Conservation (phyloP, 2,113 vertebrate species). For the Aptenodytes forsteri region DNA sequence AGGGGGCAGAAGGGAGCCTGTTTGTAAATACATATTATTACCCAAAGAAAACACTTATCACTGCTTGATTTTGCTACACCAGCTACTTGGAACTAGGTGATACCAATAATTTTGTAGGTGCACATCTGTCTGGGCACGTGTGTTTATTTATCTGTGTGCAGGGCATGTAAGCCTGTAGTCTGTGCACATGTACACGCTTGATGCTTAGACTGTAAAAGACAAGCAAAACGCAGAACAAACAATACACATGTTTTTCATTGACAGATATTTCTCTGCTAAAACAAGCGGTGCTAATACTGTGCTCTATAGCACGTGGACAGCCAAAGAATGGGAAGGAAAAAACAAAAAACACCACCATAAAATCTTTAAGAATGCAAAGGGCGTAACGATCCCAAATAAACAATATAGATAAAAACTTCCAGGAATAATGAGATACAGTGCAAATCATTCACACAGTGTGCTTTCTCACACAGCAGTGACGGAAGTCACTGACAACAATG, state of each 20-base stretch:
- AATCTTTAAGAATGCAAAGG: slow-evolving; percentile 5
- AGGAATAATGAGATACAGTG: slow-evolving; percentile 55
- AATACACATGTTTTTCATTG: neutral
- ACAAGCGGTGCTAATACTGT: neutral
- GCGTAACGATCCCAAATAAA: slow-evolving; percentile 18
- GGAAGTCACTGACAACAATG: slow-evolving; percentile 58
- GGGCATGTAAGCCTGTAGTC: neutral
- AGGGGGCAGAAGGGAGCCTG: slow-evolving; percentile 63
- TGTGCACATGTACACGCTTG: neutral
- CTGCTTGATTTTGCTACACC: slow-evolving; percentile 61
- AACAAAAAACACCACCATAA: neutral
- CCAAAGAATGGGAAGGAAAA: neutral
- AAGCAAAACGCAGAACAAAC: slow-evolving; percentile 40
- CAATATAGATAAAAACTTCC: slow-evolving; percentile 58
- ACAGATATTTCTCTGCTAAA: slow-evolving; percentile 21
- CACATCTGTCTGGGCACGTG: neutral
- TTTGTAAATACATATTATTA: slow-evolving; percentile 69
- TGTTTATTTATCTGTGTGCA: neutral
- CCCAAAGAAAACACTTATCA: slow-evolving; percentile 59
- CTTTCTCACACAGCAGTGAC: slow-evolving; percentile 27
- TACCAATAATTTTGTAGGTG: slow-evolving; percentile 32
- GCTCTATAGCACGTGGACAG: neutral
- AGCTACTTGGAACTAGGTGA: slow-evolving; percentile 29
- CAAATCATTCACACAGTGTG: slow-evolving; percentile 57
- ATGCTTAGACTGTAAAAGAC: neutral